These are phyloP conservation scores for Cossypha polioptera DNA, from an alignment of 2,797 vertebrate species.

Conservation along the genomic window DNA sequence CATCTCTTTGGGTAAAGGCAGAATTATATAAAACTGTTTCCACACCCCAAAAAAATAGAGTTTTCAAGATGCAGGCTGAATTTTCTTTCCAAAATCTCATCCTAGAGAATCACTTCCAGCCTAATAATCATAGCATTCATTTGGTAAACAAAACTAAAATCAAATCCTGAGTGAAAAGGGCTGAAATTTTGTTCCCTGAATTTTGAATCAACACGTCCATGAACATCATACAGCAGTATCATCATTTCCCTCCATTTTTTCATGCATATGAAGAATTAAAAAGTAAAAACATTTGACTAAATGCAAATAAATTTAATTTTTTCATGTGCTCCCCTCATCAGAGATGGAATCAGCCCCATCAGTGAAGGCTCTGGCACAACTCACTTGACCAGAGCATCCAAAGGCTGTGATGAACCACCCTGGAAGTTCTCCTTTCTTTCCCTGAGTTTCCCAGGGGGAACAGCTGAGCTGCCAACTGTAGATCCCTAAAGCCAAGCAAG, in stretches of 20 bases:
- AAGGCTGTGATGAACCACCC: background rate
- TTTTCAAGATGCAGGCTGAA: background rate
- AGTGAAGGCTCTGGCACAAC: background rate
- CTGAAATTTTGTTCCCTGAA: background rate
- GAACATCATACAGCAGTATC: background rate
- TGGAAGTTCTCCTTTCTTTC: background rate
- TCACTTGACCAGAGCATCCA: background rate
- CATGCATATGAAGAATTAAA: background rate
- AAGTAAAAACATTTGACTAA: background rate
- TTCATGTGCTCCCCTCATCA: background rate
- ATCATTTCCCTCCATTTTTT: background rate
- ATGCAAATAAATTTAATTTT: background rate
- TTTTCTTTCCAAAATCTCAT: background rate
- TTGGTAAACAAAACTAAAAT: background rate
- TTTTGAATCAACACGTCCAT: accelerated
- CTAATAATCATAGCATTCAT: background rate
- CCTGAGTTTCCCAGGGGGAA: background rate
- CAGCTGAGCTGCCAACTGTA: background rate
- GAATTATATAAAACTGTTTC: background rate
- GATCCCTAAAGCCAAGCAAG: background rate
- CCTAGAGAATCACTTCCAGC: background rate
- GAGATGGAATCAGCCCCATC: background rate
- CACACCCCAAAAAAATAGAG: background rate
- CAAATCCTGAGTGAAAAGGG: background rate
- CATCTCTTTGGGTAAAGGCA: background rate